A percentile compares a stretch with the other conserved stretches of the same genome.
Conservation (phyloP, 2,888 invertebrate species). For the Lysandra bellargus region DNA sequence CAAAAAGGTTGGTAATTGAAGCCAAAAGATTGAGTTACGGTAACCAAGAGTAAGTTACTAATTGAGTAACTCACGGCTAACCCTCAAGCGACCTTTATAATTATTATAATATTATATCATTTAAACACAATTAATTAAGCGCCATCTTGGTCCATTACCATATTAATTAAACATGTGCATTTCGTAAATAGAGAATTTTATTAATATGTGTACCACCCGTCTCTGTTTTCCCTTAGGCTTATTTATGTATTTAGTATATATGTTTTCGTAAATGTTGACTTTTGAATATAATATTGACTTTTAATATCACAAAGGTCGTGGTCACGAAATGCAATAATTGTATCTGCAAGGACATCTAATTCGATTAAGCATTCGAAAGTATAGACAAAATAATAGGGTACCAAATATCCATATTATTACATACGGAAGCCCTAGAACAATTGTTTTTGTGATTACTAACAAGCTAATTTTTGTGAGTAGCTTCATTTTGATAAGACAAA, state of each 20-base stretch:
- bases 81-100: slow-evolving; percentile 19
- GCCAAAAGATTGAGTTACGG: background rate
- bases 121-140: slow-evolving; percentile 12
- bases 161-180: slow-evolving; percentile 30
- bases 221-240: slow-evolving; percentile 25
- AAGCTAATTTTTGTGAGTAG: too few species aligned
- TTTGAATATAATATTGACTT: background rate
- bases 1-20: background rate
- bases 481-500: too few species aligned
- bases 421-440: too few species aligned
- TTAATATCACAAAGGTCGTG: slow-evolving; percentile 10
- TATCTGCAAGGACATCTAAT: slow-evolving; percentile 4
- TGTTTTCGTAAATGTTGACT: background rate
- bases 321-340: background rate
- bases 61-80: background rate
- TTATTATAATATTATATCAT: slow-evolving; percentile 22
- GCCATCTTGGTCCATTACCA: slow-evolving; percentile 4
- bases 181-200: slow-evolving; percentile 28
- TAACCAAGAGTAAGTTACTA: slow-evolving; percentile 5
- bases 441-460: too few species aligned
- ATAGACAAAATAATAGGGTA: background rate
- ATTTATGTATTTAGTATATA: background rate
- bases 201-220: slow-evolving; percentile 6
- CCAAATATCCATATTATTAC: background rate
- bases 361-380: background rate